A percentile compares a stretch with the other conserved stretches of the same genome.
phyloP scores from a whole-genome alignment of 1,140 invertebrate genomes.

The Eufriesea mexicana region DNA sequence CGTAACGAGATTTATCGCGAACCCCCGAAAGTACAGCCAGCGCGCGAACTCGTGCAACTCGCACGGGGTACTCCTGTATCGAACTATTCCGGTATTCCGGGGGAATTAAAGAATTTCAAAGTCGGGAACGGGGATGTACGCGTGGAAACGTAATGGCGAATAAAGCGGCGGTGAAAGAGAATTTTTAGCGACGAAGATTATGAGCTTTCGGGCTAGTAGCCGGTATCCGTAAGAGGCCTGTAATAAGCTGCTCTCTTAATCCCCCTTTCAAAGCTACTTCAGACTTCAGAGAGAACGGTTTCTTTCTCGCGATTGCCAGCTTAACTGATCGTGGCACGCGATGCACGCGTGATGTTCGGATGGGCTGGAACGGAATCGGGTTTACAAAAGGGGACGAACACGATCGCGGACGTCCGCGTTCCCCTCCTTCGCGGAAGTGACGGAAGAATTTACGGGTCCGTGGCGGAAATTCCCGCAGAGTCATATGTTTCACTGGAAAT shows the following conservation, averaged over 20 bases:
- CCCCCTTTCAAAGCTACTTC: not conserved
- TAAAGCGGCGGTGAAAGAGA: not conserved
- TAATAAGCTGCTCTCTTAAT: slow-evolving; percentile 3
- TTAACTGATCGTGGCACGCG: slow-evolving; percentile 35
- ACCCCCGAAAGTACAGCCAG: too few relatives aligned
- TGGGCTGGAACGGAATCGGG: slow-evolving; percentile 25
- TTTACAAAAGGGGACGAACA: slow-evolving; percentile 33
- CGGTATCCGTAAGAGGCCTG: not conserved
- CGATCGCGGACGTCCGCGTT: slow-evolving; percentile 18
- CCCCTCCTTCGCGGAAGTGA: not conserved
- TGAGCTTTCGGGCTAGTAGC: not conserved
- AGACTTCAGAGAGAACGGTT: not conserved
- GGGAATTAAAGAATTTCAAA: too few relatives aligned
- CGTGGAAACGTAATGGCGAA: too few relatives aligned
- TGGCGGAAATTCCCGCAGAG: slow-evolving; percentile 48
- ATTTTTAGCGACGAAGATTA: slow-evolving; percentile 5
- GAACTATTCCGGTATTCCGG: too few relatives aligned
- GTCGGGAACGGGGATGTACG: not conserved
- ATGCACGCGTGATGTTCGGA: slow-evolving; percentile 8
- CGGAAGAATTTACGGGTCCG: slow-evolving; percentile 54
- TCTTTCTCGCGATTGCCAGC: not conserved
- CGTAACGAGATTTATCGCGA: slow-evolving; percentile 1
- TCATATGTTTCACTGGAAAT: slow-evolving; percentile 56
- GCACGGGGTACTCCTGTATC: too few relatives aligned
- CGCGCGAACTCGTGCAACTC: too few relatives aligned